A percentile compares a stretch with the other conserved stretches of the same genome.
Evolutionary conservation across 2,888 invertebrate species (phyloP).

Genomic region (Chrysolina americana): DNA sequence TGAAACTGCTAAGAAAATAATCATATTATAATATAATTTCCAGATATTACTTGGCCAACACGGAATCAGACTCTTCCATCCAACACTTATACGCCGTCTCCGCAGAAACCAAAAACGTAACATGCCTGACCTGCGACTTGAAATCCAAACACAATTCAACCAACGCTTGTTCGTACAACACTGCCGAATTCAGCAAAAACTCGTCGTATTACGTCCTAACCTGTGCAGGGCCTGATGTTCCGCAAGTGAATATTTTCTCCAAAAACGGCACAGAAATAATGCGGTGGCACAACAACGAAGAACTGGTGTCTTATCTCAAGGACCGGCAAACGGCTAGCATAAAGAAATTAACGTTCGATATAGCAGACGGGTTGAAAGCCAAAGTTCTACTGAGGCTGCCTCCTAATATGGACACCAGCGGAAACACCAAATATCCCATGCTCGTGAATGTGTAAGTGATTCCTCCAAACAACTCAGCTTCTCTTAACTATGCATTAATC

Average conservation of each 20-base stretch:
- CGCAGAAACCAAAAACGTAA: conserved; percentile 69
- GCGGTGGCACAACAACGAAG: conserved; percentile 80
- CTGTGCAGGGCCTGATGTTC: conserved; percentile 89
- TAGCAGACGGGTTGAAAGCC: conserved; percentile 79
- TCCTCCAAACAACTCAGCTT: too few species aligned
- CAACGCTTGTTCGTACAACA: conserved; percentile 77
- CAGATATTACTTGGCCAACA: conserved; percentile 91
- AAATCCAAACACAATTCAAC: conserved; percentile 70
- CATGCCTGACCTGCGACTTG: conserved; percentile 85
- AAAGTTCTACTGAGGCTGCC: conserved; percentile 84
- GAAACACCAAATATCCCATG: conserved; percentile 83
- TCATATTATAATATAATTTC: conserved; percentile 18
- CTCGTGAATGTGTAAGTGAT: conserved; percentile 85
- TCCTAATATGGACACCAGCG: conserved; percentile 76
- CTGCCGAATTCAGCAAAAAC: conserved; percentile 78
- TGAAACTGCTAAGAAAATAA: not conserved
- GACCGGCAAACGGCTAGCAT: conserved; percentile 73
- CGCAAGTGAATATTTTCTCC: conserved; percentile 78
- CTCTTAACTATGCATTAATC: too few species aligned
- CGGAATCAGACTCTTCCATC: conserved; percentile 80
- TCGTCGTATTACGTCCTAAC: conserved; percentile 80
- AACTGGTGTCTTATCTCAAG: conserved; percentile 70
- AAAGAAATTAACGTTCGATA: conserved; percentile 75
- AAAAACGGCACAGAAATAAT: conserved; percentile 67
- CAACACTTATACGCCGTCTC: conserved; percentile 86